Percentiles rank a stretch among this genome's conserved stretches.
These are phyloP conservation scores for Entomyzon cyanotis DNA, from an alignment of 2,113 vertebrate species.

Conservation along the genomic window DNA sequence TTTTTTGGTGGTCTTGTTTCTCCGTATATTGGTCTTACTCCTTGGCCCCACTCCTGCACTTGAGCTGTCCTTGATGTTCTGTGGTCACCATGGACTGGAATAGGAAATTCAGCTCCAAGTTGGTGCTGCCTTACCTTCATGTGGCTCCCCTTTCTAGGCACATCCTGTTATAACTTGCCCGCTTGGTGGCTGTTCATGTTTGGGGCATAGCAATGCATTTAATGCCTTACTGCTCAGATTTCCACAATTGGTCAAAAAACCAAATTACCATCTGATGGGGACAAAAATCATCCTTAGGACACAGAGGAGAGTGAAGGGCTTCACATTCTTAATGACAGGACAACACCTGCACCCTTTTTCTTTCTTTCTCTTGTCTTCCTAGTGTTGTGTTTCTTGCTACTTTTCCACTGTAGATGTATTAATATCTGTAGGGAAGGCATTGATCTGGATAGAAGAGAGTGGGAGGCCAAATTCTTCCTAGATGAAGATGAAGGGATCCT, in stretches of 20 bases:
- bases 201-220: not conserved
- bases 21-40: not conserved
- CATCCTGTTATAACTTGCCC: not conserved
- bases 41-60: not conserved
- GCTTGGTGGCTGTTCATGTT: not conserved
- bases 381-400: not conserved
- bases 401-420: not conserved
- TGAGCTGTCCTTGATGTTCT: not conserved
- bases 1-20: not conserved
- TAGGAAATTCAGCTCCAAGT: not conserved
- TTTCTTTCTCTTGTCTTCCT: not conserved
- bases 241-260: not conserved
- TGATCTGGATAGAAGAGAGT: not conserved
- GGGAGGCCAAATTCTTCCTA: not conserved
- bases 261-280: not conserved
- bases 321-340: not conserved
- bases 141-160: not conserved
- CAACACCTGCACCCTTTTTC: not conserved
- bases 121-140: not conserved
- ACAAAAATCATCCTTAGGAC: not conserved
- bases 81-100: not conserved
- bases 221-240: not conserved
- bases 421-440: not conserved
- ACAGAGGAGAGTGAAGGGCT: not conserved
- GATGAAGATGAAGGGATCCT: not conserved